A percentile compares a stretch with the other conserved stretches of the same genome.
Conservation (phyloP, 1,140 invertebrate genomes). For the Rhagoletis pomonella region DNA sequence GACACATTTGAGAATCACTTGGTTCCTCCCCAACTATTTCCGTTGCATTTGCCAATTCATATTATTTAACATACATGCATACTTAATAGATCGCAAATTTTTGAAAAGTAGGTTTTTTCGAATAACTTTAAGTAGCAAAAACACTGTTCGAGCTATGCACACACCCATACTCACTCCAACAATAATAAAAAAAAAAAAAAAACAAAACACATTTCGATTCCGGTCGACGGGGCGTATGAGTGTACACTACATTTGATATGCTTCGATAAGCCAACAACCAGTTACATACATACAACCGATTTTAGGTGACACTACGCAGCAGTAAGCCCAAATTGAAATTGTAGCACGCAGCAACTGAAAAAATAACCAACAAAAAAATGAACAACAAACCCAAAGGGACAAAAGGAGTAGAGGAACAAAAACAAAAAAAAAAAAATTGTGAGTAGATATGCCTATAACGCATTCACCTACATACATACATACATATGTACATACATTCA, state of each 20-base stretch:
- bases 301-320: neutral
- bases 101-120: too few species aligned
- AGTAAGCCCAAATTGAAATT: conserved; percentile 30
- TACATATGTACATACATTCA: neutral
- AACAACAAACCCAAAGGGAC: neutral
- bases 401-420: neutral
- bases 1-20: too few species aligned
- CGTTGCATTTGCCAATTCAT: too few species aligned
- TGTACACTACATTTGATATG: conserved; percentile 37
- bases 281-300: neutral
- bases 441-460: neutral
- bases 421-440: conserved; percentile 30
- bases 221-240: neutral
- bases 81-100: too few species aligned
- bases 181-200: neutral
- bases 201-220: neutral
- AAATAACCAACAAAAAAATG: neutral
- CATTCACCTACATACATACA: conserved; percentile 18
- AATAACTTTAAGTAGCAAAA: neutral
- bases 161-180: neutral
- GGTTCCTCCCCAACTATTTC: too few species aligned
- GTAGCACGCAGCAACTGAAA: conserved; percentile 27
- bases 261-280: conserved; percentile 2
- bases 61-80: too few species aligned
- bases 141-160: neutral